phyloP scores from a whole-genome alignment of 2,113 vertebrate species.

The Microcebus lehilahytsara region DNA sequence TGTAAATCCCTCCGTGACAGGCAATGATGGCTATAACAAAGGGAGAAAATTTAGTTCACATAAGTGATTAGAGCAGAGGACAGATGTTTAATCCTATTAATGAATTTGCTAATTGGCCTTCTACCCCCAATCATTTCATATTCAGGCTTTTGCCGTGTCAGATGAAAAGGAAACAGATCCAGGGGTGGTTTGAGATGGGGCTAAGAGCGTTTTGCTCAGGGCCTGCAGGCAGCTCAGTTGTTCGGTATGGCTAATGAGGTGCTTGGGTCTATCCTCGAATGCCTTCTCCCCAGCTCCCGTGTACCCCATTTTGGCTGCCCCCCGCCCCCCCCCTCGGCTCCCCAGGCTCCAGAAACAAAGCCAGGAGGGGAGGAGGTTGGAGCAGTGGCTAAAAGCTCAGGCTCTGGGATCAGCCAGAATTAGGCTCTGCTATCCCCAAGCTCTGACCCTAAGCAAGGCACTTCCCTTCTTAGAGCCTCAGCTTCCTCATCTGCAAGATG shows the following conservation, averaged over 20 bases:
- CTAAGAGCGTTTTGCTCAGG: not conserved
- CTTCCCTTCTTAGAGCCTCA: not conserved
- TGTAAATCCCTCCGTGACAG: not conserved
- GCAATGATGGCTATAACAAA: conserved; percentile 42
- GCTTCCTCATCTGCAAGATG: not conserved
- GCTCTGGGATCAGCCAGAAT: not conserved
- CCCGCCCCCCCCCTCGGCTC: not conserved
- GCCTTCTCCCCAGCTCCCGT: not conserved
- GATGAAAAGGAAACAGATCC: conserved; percentile 42
- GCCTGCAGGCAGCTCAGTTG: not conserved
- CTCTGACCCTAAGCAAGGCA: not conserved
- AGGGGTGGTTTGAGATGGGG: not conserved
- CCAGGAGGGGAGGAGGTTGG: not conserved
- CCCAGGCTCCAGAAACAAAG: not conserved
- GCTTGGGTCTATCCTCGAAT: not conserved
- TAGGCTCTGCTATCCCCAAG: not conserved
- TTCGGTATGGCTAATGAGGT: not conserved
- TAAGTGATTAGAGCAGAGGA: conserved; percentile 60
- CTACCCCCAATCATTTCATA: conserved; percentile 66
- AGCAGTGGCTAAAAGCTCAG: not conserved
- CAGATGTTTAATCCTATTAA: conserved; percentile 71
- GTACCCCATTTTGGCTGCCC: fast-evolving
- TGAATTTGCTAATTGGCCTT: conserved; percentile 71
- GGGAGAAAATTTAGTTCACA: conserved; percentile 53
- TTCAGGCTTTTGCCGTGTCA: conserved; percentile 1